A percentile compares a stretch with the other conserved stretches of the same genome.
Evolutionary conservation across 2,113 vertebrate species (phyloP).

Genomic region (Cranoglanis bouderius): DNA sequence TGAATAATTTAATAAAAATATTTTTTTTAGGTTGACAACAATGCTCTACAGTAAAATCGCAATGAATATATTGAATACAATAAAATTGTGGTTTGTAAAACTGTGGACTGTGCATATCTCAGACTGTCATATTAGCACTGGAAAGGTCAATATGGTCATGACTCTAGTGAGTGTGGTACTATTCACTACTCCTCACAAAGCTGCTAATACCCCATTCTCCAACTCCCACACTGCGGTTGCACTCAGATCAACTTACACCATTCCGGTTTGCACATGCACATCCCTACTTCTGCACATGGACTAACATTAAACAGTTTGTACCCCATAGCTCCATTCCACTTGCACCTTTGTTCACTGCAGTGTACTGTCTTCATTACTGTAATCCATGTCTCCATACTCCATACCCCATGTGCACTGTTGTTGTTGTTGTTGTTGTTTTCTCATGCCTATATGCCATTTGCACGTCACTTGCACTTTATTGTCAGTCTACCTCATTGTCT

Average conservation of each 20-base stretch:
- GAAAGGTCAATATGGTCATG: background rate
- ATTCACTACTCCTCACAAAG: background rate
- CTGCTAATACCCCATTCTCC: background rate
- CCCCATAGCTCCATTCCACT: background rate
- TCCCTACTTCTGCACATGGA: background rate
- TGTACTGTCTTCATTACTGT: background rate
- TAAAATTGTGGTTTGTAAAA: background rate
- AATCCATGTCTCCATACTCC: background rate
- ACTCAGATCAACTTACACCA: background rate
- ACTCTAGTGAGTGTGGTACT: background rate
- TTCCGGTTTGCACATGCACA: background rate
- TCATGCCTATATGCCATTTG: background rate
- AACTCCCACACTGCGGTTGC: background rate
- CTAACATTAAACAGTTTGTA: background rate
- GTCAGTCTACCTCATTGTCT: background rate
- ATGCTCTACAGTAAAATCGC: background rate
- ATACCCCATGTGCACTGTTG: background rate
- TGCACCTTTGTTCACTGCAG: background rate
- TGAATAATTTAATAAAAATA: background rate
- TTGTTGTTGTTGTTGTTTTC: too few species aligned
- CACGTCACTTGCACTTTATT: background rate
- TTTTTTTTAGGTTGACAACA: background rate
- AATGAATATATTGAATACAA: background rate
- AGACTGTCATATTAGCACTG: background rate
- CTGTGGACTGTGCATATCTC: background rate